Percentiles rank a stretch among this genome's conserved stretches.
phyloP scores from a whole-genome alignment of 1,140 invertebrate genomes.

The Drosophila biarmipes region DNA sequence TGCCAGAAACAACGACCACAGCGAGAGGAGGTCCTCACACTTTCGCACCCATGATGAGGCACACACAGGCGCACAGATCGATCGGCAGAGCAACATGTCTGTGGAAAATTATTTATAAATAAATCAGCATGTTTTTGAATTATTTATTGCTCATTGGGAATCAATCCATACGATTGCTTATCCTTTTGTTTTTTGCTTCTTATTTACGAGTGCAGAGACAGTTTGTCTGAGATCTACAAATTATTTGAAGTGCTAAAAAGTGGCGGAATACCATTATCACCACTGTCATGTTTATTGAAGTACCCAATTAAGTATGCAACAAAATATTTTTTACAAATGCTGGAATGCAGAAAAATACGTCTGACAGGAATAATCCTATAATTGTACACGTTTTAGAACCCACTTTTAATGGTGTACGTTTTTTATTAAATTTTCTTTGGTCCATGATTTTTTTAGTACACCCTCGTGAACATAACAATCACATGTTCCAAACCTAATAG shows the following conservation, averaged over 20 bases:
- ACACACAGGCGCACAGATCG: constrained; percentile 4
- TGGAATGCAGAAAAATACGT: too few relatives aligned
- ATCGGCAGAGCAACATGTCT: constrained; percentile 32
- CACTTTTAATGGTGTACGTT: too few relatives aligned
- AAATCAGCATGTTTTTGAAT: constrained; percentile 31
- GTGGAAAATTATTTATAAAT: constrained; percentile 48
- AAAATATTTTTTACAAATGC: neutral
- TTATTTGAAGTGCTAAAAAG: neutral
- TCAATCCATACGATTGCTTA: constrained; percentile 35
- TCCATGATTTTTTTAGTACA: too few relatives aligned
- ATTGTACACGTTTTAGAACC: too few relatives aligned
- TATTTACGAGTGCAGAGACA: neutral
- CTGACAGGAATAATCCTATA: too few relatives aligned
- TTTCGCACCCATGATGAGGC: constrained; percentile 7
- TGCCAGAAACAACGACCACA: constrained; percentile 24
- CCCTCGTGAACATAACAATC: too few relatives aligned
- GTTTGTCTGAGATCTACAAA: neutral
- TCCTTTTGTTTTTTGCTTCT: neutral
- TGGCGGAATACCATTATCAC: neutral
- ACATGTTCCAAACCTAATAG: neutral
- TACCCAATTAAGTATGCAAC: neutral
- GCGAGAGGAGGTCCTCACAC: constrained; percentile 7
- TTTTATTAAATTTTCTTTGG: too few relatives aligned
- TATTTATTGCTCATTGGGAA: constrained; percentile 43
- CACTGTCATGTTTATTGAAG: neutral